Conservation (phyloP, 1,140 invertebrate genomes). For the Saccostrea cuccullata region DNA sequence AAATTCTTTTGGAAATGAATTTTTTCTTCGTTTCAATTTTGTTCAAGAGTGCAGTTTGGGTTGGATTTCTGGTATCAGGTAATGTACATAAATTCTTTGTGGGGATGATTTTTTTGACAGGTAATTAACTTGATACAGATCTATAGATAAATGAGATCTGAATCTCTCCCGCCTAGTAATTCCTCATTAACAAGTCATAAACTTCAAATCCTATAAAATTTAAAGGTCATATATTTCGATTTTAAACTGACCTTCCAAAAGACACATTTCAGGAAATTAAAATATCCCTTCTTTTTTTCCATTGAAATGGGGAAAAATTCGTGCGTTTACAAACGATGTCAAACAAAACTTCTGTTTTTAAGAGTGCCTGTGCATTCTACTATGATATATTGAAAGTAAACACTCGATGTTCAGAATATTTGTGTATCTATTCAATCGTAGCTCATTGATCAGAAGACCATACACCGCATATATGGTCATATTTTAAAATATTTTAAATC, state of each 20-base stretch:
- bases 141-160: background rate
- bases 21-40: background rate
- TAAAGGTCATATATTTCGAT: no score
- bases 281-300: no score
- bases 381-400: no score
- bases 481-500: background rate
- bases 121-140: slow-evolving; percentile 12
- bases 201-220: no score
- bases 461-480: no score
- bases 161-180: background rate
- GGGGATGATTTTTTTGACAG: background rate
- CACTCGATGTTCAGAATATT: background rate
- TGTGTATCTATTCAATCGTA: background rate
- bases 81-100: background rate
- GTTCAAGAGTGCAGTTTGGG: background rate
- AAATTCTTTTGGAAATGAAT: background rate
- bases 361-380: no score
- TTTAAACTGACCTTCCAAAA: no score
- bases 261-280: no score
- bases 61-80: slow-evolving; percentile 3
- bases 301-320: no score
- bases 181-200: background rate
- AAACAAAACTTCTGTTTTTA: no score
- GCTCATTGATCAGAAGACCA: background rate
- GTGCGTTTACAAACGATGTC: no score